Evolutionary conservation across 2,113 vertebrate species (phyloP), one percentile per base, ranked within the genome.

Genomic region (Penelope pileata): DNA sequence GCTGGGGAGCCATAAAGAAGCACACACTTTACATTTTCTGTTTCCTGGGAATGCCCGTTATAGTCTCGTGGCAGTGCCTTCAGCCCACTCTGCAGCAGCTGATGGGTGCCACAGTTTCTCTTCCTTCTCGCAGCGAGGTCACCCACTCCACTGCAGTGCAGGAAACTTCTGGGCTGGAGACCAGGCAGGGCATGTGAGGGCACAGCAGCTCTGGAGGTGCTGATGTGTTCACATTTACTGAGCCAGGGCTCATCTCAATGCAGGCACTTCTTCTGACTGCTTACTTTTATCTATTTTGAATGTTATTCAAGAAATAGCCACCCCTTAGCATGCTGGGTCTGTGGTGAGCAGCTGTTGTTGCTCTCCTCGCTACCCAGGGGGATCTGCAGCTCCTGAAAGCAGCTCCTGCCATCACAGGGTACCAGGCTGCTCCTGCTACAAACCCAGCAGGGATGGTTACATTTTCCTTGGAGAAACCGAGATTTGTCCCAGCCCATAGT

Each of bases 81-180:
- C 58, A 1, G 0, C 16, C 59, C 59, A 22, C 50, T 24, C 40
- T 43, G 66, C 45, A 50, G 47, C 5, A 1, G 13, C n/a, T 88
- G 12, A 21, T 6, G 19, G 7, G 48, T 86, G 34, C 16, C 0
- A 0, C 9, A 26, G 2, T 30, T 93, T 62, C 48, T 43, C 16
- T 16, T 34, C 27, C 54, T 51, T 7, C 42, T 59, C 0, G 2
- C 16, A 14, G 15, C 16, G 22, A 56, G n/a, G 29, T 19, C 43
- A 15, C 27, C 1, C 6, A 17, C 7, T 18, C 1, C 1, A 36
- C 47, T 2, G 2, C 18, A 1, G 6, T 4, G 9, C 1, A 1
- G 56, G 36, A 51, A 59, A 42, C 34, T 2, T 4, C 54, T 5
- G 73, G 2, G 17, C 51, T 4, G 4, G 42, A 10, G 23, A 40